Conservation (phyloP, 64 coral and sea anemone genomes). For the Pocillopora damicornis region DNA sequence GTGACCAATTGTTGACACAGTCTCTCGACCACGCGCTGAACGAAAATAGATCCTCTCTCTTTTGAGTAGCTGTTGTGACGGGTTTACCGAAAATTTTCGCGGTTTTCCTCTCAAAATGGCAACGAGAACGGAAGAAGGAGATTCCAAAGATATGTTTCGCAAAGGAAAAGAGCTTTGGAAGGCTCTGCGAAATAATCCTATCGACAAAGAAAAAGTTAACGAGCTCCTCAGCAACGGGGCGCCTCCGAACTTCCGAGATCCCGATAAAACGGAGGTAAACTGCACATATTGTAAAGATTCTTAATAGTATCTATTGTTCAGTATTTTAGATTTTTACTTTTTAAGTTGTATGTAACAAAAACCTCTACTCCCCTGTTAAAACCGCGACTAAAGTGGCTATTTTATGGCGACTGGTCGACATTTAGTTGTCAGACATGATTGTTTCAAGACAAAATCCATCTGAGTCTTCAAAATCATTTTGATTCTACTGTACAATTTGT, state of each 20-base stretch:
- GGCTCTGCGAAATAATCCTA: neutral
- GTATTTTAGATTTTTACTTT: too few relatives aligned
- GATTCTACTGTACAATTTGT: too few relatives aligned
- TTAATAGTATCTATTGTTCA: too few relatives aligned
- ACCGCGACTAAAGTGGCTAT: too few relatives aligned
- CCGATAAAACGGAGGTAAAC: neutral
- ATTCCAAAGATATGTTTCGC: neutral
- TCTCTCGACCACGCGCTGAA: too few relatives aligned
- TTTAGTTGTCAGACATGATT: too few relatives aligned
- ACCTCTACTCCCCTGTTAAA: too few relatives aligned
- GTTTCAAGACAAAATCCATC: too few relatives aligned
- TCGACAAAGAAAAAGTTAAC: neutral
- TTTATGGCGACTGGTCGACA: too few relatives aligned
- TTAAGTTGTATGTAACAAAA: too few relatives aligned
- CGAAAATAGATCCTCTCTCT: neutral
- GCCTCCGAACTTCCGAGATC: constrained; percentile 13
- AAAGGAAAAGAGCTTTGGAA: neutral
- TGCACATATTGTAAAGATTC: neutral
- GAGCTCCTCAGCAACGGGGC: neutral
- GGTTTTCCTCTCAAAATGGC: neutral
- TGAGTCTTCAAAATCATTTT: too few relatives aligned
- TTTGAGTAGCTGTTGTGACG: neutral
- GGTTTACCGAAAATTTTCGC: neutral
- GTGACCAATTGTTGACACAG: too few relatives aligned
- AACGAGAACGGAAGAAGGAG: neutral